Evolutionary conservation across 2,888 invertebrate species (phyloP).

Genomic region (Epistrophella euchroma): DNA sequence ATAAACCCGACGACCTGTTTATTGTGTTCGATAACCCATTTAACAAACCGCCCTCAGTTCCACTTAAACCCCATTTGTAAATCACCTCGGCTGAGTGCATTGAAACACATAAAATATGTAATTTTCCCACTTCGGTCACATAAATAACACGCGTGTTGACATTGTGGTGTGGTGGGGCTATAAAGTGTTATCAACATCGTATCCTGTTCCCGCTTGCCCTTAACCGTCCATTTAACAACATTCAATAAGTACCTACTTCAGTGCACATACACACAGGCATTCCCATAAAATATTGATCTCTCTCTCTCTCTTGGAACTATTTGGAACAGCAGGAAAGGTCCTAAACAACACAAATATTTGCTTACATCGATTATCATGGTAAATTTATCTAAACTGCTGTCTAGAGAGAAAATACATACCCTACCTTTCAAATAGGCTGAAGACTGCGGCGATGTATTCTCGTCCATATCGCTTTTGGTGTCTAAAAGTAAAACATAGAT

Average conservation of each 20-base stretch:
- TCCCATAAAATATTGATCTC: constrained; percentile 25
- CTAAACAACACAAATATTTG: constrained; percentile 46
- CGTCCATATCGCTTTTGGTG: neutral
- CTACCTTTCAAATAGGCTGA: neutral
- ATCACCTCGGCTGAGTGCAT: constrained; percentile 54
- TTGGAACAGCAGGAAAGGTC: constrained; percentile 4
- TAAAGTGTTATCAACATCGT: constrained; percentile 37
- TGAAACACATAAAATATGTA: constrained; percentile 48
- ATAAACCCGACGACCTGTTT: neutral
- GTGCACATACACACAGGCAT: neutral
- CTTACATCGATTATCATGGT: constrained; percentile 70
- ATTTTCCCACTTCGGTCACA: constrained; percentile 40
- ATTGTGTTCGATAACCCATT: constrained; percentile 6
- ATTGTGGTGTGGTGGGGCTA: constrained; percentile 38
- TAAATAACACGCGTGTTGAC: constrained; percentile 61
- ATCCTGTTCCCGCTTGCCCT: neutral
- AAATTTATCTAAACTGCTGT: constrained; percentile 71
- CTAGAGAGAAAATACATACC: constrained; percentile 4
- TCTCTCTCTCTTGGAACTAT: constrained; percentile 8
- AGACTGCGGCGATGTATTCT: neutral
- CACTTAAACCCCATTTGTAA: constrained; percentile 48
- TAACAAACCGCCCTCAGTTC: neutral
- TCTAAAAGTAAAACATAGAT: constrained; percentile 43
- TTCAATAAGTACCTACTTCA: constrained; percentile 36
- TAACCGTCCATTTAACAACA: neutral